These are phyloP conservation scores for Anthoscopus minutus DNA, from an alignment of 2,113 vertebrate genomes.

Conservation along the genomic window DNA sequence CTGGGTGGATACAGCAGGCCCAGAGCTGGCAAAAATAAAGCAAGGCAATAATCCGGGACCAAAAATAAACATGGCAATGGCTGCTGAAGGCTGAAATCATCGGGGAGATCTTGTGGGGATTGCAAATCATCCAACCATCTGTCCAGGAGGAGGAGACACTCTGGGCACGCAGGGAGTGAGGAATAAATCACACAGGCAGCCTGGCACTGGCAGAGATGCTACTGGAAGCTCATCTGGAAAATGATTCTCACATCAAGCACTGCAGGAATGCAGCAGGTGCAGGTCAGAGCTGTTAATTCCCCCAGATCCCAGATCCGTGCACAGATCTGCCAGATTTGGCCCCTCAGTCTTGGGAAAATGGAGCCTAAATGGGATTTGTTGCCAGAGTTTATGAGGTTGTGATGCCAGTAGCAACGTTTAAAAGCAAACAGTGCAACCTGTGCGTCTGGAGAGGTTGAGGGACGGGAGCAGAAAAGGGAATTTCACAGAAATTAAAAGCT, in stretches of 20 bases:
- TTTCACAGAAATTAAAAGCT: background rate
- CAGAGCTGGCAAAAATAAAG: background rate
- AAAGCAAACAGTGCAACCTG: background rate
- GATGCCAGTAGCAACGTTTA: background rate
- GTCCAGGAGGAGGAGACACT: background rate
- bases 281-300: background rate
- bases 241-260: background rate
- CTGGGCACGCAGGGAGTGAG: background rate
- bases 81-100: background rate
- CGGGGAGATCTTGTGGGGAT: background rate
- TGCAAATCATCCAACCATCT: slow-evolving; percentile 38
- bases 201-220: background rate
- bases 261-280: background rate
- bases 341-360: background rate
- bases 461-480: background rate
- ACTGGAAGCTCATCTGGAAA: background rate
- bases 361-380: background rate
- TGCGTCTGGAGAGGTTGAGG: background rate
- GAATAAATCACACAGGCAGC: background rate
- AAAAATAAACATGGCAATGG: background rate
- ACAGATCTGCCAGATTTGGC: background rate
- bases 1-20: background rate
- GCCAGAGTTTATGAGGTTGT: rapidly evolving
- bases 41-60: background rate
- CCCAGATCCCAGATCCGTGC: background rate